Percentiles rank a stretch among this genome's conserved stretches.
phyloP scores from a whole-genome alignment of 2,113 vertebrate genomes.

The Crotalus helleri region DNA sequence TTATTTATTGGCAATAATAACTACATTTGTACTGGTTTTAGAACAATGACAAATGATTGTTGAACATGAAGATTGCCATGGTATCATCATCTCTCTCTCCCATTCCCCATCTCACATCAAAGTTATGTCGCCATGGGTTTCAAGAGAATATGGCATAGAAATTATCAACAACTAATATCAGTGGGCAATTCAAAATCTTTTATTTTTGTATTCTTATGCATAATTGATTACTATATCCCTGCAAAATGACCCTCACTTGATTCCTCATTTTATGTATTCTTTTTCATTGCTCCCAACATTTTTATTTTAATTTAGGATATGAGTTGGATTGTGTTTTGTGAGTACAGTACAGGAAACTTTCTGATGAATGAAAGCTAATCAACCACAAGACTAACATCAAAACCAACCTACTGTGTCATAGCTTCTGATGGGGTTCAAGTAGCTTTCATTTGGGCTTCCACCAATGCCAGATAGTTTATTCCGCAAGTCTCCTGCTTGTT shows the following conservation, averaged over 20 bases:
- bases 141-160: background rate
- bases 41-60: background rate
- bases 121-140: background rate
- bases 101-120: background rate
- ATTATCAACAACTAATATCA: background rate
- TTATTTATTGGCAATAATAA: background rate
- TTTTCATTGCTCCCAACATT: background rate
- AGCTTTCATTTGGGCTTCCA: conserved; percentile 69
- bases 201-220: background rate
- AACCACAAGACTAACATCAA: background rate
- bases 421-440: conserved; percentile 77
- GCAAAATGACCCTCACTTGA: background rate
- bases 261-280: background rate
- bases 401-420: conserved; percentile 66
- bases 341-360: background rate
- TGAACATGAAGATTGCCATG: background rate
- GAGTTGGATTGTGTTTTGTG: background rate
- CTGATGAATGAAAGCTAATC: conserved; percentile 26
- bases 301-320: background rate
- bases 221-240: background rate
- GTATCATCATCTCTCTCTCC: background rate
- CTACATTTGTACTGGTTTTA: background rate
- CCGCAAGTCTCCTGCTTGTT: conserved; percentile 56
- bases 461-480: conserved; percentile 74
- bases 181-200: background rate